A percentile compares a stretch with the other conserved stretches of the same genome.
Conservation (phyloP, 2,113 vertebrate genomes). For the Macroglossus sobrinus region DNA sequence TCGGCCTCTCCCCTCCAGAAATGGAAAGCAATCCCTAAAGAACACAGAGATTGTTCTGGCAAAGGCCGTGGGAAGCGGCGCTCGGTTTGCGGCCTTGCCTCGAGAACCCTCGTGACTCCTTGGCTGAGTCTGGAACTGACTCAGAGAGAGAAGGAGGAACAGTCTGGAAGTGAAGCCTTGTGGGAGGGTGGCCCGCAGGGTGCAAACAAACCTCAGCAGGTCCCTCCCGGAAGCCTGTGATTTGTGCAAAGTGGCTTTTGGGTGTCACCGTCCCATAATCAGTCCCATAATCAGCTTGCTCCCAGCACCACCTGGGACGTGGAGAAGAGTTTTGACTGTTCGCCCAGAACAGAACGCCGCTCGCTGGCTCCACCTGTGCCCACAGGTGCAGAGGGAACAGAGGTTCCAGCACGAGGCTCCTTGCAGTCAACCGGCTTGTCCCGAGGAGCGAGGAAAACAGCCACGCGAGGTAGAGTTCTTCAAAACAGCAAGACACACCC, state of each 20-base stretch:
- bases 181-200: background rate
- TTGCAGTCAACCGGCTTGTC: too few species aligned
- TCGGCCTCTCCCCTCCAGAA: background rate
- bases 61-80: background rate
- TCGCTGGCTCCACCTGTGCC: rapidly evolving
- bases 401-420: background rate
- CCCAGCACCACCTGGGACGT: rapidly evolving
- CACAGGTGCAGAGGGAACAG: background rate
- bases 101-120: background rate
- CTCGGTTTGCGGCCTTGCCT: background rate
- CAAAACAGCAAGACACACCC: background rate
- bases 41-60: background rate
- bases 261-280: background rate
- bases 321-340: background rate
- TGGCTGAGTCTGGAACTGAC: background rate
- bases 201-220: background rate
- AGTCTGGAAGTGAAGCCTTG: background rate
- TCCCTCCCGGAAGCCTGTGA: rapidly evolving
- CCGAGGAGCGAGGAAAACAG: rapidly evolving
- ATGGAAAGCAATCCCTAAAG: background rate
- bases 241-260: background rate
- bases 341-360: background rate
- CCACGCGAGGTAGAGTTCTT: background rate
- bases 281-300: background rate
- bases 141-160: background rate